Evolutionary conservation across 2,113 vertebrate genomes (phyloP).

Genomic region (Thymallus thymallus): DNA sequence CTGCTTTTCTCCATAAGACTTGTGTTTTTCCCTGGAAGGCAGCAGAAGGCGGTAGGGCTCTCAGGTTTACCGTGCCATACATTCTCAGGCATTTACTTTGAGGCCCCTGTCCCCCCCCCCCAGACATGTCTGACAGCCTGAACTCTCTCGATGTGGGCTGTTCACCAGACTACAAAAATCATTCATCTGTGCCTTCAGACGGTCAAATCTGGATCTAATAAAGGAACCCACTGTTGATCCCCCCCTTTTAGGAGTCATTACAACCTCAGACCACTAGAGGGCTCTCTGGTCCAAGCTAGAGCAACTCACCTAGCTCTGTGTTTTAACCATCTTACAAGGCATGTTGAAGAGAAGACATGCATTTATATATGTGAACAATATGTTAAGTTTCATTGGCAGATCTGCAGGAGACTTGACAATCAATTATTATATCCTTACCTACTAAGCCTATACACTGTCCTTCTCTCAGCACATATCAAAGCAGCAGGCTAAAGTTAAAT

Average conservation of each 20-base stretch:
- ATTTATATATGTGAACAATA: neutral
- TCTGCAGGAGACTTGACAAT: neutral
- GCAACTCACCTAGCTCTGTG: neutral
- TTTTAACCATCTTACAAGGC: neutral
- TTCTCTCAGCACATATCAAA: too few species aligned
- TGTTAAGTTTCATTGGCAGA: neutral
- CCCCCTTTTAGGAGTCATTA: conserved; percentile 43
- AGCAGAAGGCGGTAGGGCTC: conserved; percentile 61
- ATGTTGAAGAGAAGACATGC: neutral
- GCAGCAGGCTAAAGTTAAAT: too few species aligned
- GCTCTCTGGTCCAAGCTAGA: conserved; percentile 68
- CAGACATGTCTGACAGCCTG: conserved; percentile 80
- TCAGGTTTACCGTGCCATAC: conserved; percentile 73
- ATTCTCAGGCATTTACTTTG: conserved; percentile 77
- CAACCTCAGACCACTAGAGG: conserved; percentile 65
- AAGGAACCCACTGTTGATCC: conserved; percentile 73
- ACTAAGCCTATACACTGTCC: neutral
- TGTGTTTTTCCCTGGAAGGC: conserved; percentile 70
- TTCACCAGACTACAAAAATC: conserved; percentile 82
- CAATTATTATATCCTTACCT: neutral
- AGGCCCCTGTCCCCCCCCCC: conserved; percentile 64
- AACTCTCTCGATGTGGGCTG: conserved; percentile 72
- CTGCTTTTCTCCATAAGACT: conserved; percentile 61
- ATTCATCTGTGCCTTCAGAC: conserved; percentile 81
- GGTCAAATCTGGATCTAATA: conserved; percentile 83